These are phyloP conservation scores for Octodon degus DNA, from an alignment of 2,113 vertebrate genomes.

Conservation along the genomic window DNA sequence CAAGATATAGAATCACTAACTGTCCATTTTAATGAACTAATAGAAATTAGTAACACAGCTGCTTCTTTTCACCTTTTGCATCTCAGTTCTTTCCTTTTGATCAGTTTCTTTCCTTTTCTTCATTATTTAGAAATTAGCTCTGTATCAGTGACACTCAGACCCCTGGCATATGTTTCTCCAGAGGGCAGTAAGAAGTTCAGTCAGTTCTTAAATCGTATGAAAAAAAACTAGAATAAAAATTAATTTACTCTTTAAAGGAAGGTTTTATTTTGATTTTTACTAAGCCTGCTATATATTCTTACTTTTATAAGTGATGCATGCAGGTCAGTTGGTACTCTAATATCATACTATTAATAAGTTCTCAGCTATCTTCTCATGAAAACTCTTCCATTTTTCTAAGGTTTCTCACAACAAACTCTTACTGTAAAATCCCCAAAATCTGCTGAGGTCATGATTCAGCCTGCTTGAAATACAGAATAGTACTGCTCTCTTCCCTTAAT, in stretches of 20 bases:
- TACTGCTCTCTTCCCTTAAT: background rate
- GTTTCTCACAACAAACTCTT: background rate
- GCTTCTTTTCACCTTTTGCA: too few relatives aligned
- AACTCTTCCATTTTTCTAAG: background rate
- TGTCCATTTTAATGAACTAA: too few relatives aligned
- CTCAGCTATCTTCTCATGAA: background rate
- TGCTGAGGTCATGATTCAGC: background rate
- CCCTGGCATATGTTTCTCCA: background rate
- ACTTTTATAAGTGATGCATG: background rate
- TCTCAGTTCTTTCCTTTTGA: too few relatives aligned
- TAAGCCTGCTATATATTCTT: background rate
- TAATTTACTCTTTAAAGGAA: background rate
- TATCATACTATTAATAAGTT: background rate
- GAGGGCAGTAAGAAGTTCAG: background rate
- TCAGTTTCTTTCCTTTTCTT: background rate
- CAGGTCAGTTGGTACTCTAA: background rate
- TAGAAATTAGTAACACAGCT: too few relatives aligned
- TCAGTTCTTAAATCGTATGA: background rate
- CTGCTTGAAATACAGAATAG: background rate
- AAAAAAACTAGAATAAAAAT: background rate
- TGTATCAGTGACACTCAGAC: background rate
- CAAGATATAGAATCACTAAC: too few relatives aligned
- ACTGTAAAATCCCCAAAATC: background rate
- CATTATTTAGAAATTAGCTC: background rate
- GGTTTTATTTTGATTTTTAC: background rate